phyloP scores from a whole-genome alignment of 2,113 vertebrate species.

The Dipodomys ordii region DNA sequence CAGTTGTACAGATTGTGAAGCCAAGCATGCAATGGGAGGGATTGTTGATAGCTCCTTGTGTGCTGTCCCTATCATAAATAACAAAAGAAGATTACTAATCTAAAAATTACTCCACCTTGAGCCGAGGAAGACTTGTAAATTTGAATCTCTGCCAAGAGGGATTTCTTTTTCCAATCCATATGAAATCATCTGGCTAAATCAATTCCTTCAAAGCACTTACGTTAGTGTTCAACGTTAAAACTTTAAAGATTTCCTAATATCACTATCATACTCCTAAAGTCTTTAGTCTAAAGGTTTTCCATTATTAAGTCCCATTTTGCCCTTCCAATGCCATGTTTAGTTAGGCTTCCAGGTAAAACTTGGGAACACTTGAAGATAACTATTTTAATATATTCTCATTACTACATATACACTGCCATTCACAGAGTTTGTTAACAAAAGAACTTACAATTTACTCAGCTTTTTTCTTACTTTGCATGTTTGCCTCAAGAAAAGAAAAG shows the following conservation, averaged over 20 bases:
- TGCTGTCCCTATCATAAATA: not conserved
- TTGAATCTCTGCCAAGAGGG: not conserved
- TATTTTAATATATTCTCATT: slow-evolving; percentile 39
- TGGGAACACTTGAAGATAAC: not conserved
- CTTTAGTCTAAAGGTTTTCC: not conserved
- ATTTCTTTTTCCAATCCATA: not conserved
- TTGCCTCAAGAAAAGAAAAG: not conserved
- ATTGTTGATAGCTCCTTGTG: not conserved
- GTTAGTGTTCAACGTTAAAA: not conserved
- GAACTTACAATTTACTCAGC: not conserved
- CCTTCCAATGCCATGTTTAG: not conserved
- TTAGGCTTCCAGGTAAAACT: not conserved
- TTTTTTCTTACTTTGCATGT: not conserved
- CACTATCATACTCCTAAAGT: not conserved
- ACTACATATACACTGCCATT: not conserved
- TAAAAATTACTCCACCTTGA: not conserved
- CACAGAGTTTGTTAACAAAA: not conserved
- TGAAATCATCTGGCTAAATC: slow-evolving; percentile 52
- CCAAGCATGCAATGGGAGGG: not conserved
- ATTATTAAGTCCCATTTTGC: not conserved
- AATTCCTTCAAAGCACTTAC: not conserved
- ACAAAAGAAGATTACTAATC: not conserved
- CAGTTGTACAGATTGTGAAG: not conserved
- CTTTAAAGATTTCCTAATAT: slow-evolving; percentile 3
- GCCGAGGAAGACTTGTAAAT: slow-evolving; percentile 24